Percentiles rank a stretch among this genome's conserved stretches.
Evolutionary conservation across 2,888 invertebrate species (phyloP).

Genomic region (Gymnocheta viridis): DNA sequence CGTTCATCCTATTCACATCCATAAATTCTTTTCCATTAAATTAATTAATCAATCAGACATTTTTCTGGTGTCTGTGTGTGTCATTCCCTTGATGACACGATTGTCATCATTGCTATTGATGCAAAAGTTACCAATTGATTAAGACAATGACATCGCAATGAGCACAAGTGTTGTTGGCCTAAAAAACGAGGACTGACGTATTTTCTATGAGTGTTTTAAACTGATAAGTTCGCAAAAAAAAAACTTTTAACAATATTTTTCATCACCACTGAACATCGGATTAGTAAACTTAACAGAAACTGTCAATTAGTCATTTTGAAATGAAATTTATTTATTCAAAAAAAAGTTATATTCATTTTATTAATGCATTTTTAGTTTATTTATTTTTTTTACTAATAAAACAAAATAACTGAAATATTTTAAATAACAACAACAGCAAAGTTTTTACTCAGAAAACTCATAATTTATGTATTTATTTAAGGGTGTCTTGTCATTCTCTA

Average conservation of each 20-base stretch:
- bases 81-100: too few species aligned
- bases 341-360: neutral
- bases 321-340: constrained; percentile 31
- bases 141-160: too few species aligned
- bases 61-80: too few species aligned
- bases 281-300: constrained; percentile 8
- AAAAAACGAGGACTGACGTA: too few species aligned
- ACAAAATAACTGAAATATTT: constrained; percentile 9
- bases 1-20: too few species aligned
- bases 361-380: too few species aligned
- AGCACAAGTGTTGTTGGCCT: too few species aligned
- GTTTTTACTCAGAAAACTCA: neutral
- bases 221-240: neutral
- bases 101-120: too few species aligned
- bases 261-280: neutral
- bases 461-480: constrained; percentile 13
- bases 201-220: too few species aligned
- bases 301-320: constrained; percentile 44
- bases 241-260: neutral
- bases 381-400: constrained; percentile 5
- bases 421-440: neutral
- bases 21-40: too few species aligned
- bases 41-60: too few species aligned
- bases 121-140: too few species aligned
- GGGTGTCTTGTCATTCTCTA: constrained; percentile 47